Evolutionary conservation across 1,140 invertebrate genomes (phyloP).

Genomic region (Stenopsyche tienmushanensis): DNA sequence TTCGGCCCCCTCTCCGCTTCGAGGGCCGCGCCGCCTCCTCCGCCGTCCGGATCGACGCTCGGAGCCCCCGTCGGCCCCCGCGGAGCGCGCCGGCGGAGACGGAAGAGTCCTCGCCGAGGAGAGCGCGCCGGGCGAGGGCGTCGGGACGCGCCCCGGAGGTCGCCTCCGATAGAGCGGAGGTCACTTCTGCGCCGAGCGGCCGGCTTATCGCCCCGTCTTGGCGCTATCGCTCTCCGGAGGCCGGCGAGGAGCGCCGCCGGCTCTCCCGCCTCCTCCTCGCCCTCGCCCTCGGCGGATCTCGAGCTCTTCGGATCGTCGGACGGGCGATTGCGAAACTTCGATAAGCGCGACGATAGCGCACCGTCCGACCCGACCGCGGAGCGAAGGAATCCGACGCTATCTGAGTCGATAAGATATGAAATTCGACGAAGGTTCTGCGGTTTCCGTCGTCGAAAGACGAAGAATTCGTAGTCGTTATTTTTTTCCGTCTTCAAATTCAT

Average conservation of each 20-base stretch:
- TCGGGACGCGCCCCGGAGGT: not conserved
- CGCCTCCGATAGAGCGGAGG: no score
- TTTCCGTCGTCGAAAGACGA: no score
- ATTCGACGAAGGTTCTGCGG: no score
- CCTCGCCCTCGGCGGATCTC: not conserved
- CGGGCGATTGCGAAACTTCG: not conserved
- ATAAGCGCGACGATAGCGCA: not conserved
- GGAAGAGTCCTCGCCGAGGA: not conserved
- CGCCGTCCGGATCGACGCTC: no score
- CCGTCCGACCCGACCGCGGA: no score
- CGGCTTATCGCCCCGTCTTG: no score
- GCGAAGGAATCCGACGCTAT: no score
- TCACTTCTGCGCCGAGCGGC: not conserved
- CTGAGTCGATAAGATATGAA: no score
- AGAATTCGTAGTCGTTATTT: no score
- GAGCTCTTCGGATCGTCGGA: not conserved
- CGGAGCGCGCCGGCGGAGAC: not conserved
- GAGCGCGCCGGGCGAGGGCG: not conserved
- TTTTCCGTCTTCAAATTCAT: no score
- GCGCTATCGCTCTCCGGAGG: not conserved
- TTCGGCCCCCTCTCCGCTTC: not conserved
- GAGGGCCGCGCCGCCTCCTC: no score
- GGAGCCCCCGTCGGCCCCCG: not conserved
- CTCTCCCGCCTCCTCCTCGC: not conserved
- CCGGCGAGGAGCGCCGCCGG: not conserved